Conservation (phyloP, 2,797 vertebrate species). For the Megaceryle alcyon region DNA sequence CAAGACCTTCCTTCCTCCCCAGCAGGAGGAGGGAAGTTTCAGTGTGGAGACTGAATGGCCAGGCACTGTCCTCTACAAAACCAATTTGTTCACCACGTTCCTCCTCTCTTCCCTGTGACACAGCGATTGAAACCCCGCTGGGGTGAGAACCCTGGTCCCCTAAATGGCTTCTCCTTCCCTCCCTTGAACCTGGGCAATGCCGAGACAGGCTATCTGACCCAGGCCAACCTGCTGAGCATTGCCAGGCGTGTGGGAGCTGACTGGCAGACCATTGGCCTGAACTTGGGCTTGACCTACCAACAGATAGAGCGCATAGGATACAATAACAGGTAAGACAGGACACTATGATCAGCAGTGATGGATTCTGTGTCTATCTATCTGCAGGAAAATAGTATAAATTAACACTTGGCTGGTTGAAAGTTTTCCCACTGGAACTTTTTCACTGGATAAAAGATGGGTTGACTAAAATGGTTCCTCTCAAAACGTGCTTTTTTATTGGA, state of each 20-base stretch:
- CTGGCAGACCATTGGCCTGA: conserved; percentile 90
- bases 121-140: conserved; percentile 72
- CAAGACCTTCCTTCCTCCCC: background rate
- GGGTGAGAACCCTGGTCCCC: conserved; percentile 5
- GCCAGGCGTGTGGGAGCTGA: conserved; percentile 89
- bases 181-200: conserved; percentile 92
- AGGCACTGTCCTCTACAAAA: background rate
- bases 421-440: background rate
- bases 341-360: background rate
- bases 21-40: background rate
- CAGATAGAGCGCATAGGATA: conserved; percentile 88
- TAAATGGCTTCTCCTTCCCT: conserved; percentile 68
- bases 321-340: conserved; percentile 84
- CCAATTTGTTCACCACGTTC: background rate
- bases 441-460: background rate
- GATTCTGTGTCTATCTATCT: background rate
- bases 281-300: conserved; percentile 87
- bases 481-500: background rate
- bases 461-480: background rate
- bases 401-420: background rate
- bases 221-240: conserved; percentile 91
- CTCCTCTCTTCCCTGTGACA: background rate
- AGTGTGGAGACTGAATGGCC: background rate
- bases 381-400: background rate
- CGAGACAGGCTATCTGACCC: conserved; percentile 94